Conservation (phyloP, 1,140 invertebrate species). For the Dufourea novaeangliae region DNA sequence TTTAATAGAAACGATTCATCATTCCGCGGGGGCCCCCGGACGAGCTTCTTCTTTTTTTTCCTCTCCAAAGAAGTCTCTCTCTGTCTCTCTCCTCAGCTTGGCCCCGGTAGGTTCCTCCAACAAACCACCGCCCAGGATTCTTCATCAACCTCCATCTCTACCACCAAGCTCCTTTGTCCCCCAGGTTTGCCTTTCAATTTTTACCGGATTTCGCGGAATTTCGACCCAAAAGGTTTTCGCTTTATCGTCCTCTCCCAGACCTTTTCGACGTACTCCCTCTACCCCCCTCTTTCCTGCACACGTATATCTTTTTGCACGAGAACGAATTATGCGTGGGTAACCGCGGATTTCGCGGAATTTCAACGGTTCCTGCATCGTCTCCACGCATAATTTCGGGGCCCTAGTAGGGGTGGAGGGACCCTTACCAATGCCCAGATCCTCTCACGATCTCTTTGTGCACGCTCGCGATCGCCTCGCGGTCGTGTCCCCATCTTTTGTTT, state of each 20-base stretch:
- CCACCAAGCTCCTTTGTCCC: slow-evolving; percentile 20
- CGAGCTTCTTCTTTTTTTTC: slow-evolving; percentile 63
- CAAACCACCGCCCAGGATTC: slow-evolving; percentile 41
- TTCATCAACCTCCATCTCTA: slow-evolving; percentile 34
- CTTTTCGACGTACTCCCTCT: no score
- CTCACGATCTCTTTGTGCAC: slow-evolving; percentile 4
- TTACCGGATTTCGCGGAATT: slow-evolving; percentile 78
- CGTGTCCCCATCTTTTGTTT: slow-evolving; percentile 41
- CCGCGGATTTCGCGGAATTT: slow-evolving; percentile 60
- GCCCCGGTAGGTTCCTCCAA: neutral
- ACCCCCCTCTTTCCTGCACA: neutral
- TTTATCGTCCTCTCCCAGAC: slow-evolving; percentile 32
- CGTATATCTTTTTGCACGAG: slow-evolving; percentile 44
- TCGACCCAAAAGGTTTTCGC: slow-evolving; percentile 52
- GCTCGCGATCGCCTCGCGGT: slow-evolving; percentile 35
- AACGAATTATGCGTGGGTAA: slow-evolving; percentile 62
- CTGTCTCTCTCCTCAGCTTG: neutral
- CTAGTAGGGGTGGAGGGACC: no score
- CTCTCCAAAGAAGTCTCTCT: neutral
- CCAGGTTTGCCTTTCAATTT: slow-evolving; percentile 67
- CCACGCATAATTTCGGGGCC: slow-evolving; percentile 29
- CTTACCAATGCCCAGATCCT: no score
- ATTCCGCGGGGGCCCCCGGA: slow-evolving; percentile 72
- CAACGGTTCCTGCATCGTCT: slow-evolving; percentile 17
- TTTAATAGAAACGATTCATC: slow-evolving; percentile 83